These are phyloP conservation scores for Sphaerodactylus townsendi DNA, from an alignment of 2,113 vertebrate genomes.

Conservation along the genomic window DNA sequence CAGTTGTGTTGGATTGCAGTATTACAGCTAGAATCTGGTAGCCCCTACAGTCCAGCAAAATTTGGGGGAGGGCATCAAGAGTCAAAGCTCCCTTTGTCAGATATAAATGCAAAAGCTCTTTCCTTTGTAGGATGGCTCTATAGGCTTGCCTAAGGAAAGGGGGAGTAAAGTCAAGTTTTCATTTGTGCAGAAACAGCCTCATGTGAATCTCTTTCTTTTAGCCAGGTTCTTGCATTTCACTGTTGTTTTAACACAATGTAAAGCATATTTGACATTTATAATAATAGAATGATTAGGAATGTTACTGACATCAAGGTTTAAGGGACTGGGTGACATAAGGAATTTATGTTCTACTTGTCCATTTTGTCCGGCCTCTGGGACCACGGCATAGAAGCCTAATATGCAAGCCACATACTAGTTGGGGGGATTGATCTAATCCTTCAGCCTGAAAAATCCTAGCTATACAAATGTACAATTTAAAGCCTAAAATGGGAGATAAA, in stretches of 20 bases:
- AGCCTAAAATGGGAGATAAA: slow-evolving; percentile 14
- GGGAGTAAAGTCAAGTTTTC: background rate
- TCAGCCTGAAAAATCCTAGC: slow-evolving; percentile 34
- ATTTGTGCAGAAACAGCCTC: background rate
- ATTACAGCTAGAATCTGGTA: too few species aligned
- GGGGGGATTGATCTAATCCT: slow-evolving; percentile 28
- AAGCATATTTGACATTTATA: slow-evolving; percentile 69
- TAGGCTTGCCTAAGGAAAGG: background rate
- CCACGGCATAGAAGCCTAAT: too few species aligned
- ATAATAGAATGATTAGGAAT: slow-evolving; percentile 70
- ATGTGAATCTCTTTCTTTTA: slow-evolving; percentile 48
- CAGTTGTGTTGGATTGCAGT: too few species aligned
- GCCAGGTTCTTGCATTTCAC: slow-evolving; percentile 42
- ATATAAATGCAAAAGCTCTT: background rate
- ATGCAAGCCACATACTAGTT: slow-evolving; percentile 55
- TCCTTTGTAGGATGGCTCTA: background rate
- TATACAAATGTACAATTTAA: slow-evolving; percentile 37
- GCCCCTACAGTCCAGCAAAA: too few species aligned
- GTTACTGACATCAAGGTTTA: slow-evolving; percentile 72
- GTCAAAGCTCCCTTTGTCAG: too few species aligned
- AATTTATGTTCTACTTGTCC: slow-evolving; percentile 74
- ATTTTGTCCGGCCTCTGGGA: slow-evolving; percentile 65
- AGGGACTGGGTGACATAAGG: slow-evolving; percentile 63
- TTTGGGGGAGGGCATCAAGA: too few species aligned
- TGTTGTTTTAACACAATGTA: slow-evolving; percentile 52